Base-by-base conservation (phyloP, 2,797 vertebrate species). In the Cossypha heuglini region DNA sequence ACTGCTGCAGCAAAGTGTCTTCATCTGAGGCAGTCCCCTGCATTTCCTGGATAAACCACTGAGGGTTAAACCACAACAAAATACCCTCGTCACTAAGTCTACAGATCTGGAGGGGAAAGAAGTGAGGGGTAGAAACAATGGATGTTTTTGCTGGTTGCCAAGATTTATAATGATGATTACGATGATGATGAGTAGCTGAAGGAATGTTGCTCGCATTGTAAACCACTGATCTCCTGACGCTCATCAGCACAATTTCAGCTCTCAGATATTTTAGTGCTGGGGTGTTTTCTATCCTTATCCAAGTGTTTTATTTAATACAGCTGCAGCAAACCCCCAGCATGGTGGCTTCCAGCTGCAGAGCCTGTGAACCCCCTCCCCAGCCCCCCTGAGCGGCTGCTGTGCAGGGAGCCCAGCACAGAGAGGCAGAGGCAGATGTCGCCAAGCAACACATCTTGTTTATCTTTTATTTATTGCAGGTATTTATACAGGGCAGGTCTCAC, bases 261-360 rank as follows among this genome's bases (percentile, higher is more conserved):
- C 91, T 97, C 88, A 88, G 97, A 96, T 97, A 96, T 95, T 96
- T 82, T 72, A 96, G 89, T 4, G 4, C 93, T 89, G 71, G 74
- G 91, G 74, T 90, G 69, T 94, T 88, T 95, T 93, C 85, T 93
- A 0, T 67, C 94, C 62, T 81, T 87, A 92, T 87, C 96, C 96
- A 92, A 95, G 79, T 63, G 71, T 63, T 87, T 97, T 96, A 97
- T 97, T 97, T 85, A 96, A 95, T 94, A 74, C 97, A 97, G 96
- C 97, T 97, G 95, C 97, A 95, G 83, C 91, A 77, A 69, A 93
- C 84, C 85, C 73, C 81, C 74, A 84, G 69, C 10, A 8, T 42
- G 89, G 92, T 96, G 90, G 45, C 80, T 97, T 94, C 79, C 86
- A 96, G 78, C 93, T 97, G 93, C 92, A 82, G 73, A 91, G 63